Percentiles rank a stretch among this genome's conserved stretches.
phyloP scores from a whole-genome alignment of 1,140 invertebrate genomes.

The Drosophila lini region DNA sequence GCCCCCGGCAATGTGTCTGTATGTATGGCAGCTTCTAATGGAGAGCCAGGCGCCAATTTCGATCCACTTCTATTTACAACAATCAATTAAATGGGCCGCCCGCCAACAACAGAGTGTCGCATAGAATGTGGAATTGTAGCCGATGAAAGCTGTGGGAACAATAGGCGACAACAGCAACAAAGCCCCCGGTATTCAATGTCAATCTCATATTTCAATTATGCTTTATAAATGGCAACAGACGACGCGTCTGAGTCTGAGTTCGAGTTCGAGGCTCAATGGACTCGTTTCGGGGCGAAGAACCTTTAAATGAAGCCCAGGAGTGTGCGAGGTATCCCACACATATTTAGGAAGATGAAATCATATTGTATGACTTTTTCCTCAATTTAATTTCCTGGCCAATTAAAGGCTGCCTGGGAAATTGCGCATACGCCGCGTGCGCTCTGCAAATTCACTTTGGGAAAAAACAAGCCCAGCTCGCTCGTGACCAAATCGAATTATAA shows the following conservation, averaged over 20 bases:
- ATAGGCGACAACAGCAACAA: constrained; percentile 51
- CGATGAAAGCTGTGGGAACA: constrained; percentile 53
- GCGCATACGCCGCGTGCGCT: constrained; percentile 42
- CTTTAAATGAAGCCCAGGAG: constrained; percentile 13
- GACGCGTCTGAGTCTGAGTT: constrained; percentile 47
- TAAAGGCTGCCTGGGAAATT: constrained; percentile 26
- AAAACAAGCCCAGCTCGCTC: constrained; percentile 11
- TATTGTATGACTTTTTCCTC: neutral
- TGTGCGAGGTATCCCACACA: constrained; percentile 14
- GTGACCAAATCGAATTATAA: constrained; percentile 66
- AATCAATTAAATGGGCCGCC: constrained; percentile 71
- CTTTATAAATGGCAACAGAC: constrained; percentile 80
- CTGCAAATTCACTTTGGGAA: constrained; percentile 5
- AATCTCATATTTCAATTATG: constrained; percentile 82
- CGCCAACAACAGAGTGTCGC: constrained; percentile 25
- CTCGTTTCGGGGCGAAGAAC: constrained; percentile 8
- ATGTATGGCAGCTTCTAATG: constrained; percentile 13
- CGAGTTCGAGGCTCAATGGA: constrained; percentile 37
- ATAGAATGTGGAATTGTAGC: constrained; percentile 55
- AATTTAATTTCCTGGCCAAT: constrained; percentile 21
- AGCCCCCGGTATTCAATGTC: constrained; percentile 71
- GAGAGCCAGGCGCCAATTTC: constrained; percentile 27
- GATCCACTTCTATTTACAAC: constrained; percentile 62
- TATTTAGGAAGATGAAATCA: constrained; percentile 12
- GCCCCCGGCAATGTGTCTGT: constrained; percentile 4